Evolutionary conservation across 2,888 invertebrate genomes (phyloP), one percentile per base, ranked within the genome.

Genomic region (Phengaris arion): DNA sequence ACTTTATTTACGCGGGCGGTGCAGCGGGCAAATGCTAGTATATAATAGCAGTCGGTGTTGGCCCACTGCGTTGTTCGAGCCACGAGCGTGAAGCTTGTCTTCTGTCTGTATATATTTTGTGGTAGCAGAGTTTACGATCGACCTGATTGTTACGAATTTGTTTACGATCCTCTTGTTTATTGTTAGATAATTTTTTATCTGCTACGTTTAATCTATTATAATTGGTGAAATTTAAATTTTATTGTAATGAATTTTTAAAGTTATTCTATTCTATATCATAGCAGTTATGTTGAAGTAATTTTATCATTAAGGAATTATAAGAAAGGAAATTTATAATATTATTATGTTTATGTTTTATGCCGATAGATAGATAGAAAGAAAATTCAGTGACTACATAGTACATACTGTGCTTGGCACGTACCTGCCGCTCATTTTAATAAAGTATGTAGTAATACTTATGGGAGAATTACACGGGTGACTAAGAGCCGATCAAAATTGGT

Each of bases 101-200:
- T 85, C 85, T 88, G 81, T 89, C 86, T 85, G 85, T 88, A 89
- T 90, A 88, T 90, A 85, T 86, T 83, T 83, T 87, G 87, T 88
- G 89, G 85, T 82, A 79, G 82, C 84, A 88, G 89, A 90, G 89
- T 91, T 92, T 91, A 92, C 85, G 85, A 83, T 79, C 80, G 77
- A 78, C 82, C 86, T 88, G 88, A 91, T 92, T 89, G 89, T 89
- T 90, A 92, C 92, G 91, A 91, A 92, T 92, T 89, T 88, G 89
- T 92, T 91, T 91, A 91, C 85, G 80, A 77, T 73, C 72, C 76
- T 77, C 74, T 76, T 55, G 75, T 76, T 77, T 77, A 75, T 75
- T 70, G 70, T 69, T 75, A 57, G 70, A 57, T 75, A 75, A 48
- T 79, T 79, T 78, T 79, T 77, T 77, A 78, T 77, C 77, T 76